Conservation (phyloP, 2,888 invertebrate genomes). For the Fragum fragum region DNA sequence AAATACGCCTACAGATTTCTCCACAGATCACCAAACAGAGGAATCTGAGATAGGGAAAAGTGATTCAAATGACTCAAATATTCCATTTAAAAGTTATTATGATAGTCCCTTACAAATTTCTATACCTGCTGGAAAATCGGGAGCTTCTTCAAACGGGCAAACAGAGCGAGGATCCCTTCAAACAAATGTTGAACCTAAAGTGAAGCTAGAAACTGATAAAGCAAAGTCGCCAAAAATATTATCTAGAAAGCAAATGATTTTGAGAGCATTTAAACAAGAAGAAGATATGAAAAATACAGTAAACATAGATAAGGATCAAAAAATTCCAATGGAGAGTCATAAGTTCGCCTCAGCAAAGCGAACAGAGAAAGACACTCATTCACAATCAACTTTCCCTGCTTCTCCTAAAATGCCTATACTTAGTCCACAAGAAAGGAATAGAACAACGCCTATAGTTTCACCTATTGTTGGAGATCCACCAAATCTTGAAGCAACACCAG, state of each 20-base stretch:
- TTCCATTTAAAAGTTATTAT: constrained; percentile 12
- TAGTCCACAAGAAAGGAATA: constrained; percentile 80
- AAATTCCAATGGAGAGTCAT: constrained; percentile 54
- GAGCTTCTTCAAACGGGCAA: not conserved
- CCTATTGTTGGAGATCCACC: constrained; percentile 76
- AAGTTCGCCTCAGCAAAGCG: constrained; percentile 48
- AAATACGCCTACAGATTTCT: not conserved
- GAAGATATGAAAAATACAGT: constrained; percentile 75
- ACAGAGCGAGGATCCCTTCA: not conserved
- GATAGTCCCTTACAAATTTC: constrained; percentile 62
- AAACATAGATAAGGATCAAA: constrained; percentile 59
- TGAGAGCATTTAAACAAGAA: constrained; percentile 75
- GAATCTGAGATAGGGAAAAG: not conserved
- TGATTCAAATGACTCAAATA: not conserved
- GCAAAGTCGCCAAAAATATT: constrained; percentile 44
- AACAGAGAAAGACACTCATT: constrained; percentile 52
- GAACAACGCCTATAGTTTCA: constrained; percentile 56
- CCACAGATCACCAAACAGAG: not conserved
- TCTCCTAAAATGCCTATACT: constrained; percentile 84
- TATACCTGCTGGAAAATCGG: constrained; percentile 56
- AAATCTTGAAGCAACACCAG: constrained; percentile 69
- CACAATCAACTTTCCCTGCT: constrained; percentile 66
- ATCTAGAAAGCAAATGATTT: constrained; percentile 77
- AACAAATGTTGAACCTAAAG: constrained; percentile 31
- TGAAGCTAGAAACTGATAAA: constrained; percentile 28